These are phyloP conservation scores for Poecilia latipinna DNA, from an alignment of 2,113 vertebrate species.

Conservation along the genomic window DNA sequence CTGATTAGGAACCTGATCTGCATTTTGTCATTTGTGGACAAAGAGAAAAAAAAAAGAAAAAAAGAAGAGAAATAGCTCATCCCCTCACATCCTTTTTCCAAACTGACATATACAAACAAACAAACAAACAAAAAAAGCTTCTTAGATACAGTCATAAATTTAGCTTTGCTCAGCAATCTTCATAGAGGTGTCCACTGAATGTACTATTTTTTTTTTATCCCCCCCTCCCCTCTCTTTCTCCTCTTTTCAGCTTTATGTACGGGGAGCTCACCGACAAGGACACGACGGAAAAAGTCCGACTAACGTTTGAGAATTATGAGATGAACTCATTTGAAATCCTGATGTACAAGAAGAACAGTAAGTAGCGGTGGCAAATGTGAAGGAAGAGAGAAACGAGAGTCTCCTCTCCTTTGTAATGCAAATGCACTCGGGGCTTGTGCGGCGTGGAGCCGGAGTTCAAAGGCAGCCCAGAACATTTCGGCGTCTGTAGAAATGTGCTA, in stretches of 20 bases:
- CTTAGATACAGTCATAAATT: conserved; percentile 8
- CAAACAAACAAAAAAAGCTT: background rate
- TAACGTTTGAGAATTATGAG: conserved; percentile 98
- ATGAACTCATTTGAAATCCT: conserved; percentile 99
- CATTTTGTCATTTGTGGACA: background rate
- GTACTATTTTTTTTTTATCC: conserved; percentile 14
- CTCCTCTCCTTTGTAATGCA: conserved; percentile 62
- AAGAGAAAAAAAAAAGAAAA: too few species aligned
- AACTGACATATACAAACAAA: background rate
- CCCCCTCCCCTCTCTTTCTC: background rate
- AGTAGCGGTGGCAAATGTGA: conserved; percentile 72
- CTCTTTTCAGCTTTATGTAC: conserved; percentile 93
- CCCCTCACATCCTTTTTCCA: background rate
- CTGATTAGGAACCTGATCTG: background rate
- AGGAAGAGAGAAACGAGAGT: conserved; percentile 9
- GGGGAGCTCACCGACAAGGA: conserved; percentile 99
- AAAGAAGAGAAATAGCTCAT: background rate
- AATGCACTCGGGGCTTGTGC: conserved; percentile 60
- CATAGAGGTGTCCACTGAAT: conserved; percentile 30
- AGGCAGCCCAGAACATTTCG: conserved; percentile 58
- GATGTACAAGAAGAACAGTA: conserved; percentile 99
- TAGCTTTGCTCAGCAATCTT: conserved; percentile 9
- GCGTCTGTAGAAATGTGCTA: conserved; percentile 54
- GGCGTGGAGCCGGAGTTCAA: conserved; percentile 59
- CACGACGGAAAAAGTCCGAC: conserved; percentile 94